Percentiles rank a stretch among this genome's conserved stretches.
phyloP scores from a whole-genome alignment of 2,888 invertebrate genomes.

The Drosophila acutilabella region DNA sequence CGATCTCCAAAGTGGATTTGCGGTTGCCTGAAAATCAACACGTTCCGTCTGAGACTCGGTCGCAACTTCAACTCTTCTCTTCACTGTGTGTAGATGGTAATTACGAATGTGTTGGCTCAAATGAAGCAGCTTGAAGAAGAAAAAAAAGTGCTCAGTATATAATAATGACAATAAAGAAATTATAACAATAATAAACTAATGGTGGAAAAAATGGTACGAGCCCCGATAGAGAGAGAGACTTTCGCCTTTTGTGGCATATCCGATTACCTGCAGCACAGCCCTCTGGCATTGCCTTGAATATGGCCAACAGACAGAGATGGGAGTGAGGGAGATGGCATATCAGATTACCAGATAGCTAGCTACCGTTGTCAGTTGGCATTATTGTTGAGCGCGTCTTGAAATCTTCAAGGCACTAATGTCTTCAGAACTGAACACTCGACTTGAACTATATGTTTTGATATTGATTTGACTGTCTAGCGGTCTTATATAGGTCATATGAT shows the following conservation, averaged over 20 bases:
- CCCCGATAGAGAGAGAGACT: conserved; percentile 47
- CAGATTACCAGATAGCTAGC: conserved; percentile 52
- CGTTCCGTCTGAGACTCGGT: conserved; percentile 39
- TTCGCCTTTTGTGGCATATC: conserved; percentile 73
- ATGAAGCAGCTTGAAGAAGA: conserved; percentile 56
- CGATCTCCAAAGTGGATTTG: conserved; percentile 76
- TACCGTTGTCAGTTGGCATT: conserved; percentile 20
- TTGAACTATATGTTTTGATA: background rate
- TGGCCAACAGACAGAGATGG: conserved; percentile 12
- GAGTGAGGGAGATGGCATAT: conserved; percentile 50
- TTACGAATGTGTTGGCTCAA: conserved; percentile 69
- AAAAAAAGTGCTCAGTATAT: conserved; percentile 53
- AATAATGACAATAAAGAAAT: conserved; percentile 80
- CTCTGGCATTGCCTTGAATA: conserved; percentile 30
- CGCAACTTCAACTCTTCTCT: conserved; percentile 16
- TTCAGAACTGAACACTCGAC: background rate
- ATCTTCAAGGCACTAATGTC: background rate
- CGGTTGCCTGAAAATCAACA: conserved; percentile 75
- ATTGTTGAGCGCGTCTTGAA: conserved; percentile 4
- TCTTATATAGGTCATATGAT: background rate
- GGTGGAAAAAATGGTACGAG: conserved; percentile 57
- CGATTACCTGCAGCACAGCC: conserved; percentile 65
- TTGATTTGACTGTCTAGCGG: background rate
- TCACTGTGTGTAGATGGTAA: conserved; percentile 56
- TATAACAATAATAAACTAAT: conserved; percentile 79